Percentiles rank a stretch among this genome's conserved stretches.
These are phyloP conservation scores for Indicator maculatus DNA, from an alignment of 2,113 vertebrate genomes.

Conservation along the genomic window DNA sequence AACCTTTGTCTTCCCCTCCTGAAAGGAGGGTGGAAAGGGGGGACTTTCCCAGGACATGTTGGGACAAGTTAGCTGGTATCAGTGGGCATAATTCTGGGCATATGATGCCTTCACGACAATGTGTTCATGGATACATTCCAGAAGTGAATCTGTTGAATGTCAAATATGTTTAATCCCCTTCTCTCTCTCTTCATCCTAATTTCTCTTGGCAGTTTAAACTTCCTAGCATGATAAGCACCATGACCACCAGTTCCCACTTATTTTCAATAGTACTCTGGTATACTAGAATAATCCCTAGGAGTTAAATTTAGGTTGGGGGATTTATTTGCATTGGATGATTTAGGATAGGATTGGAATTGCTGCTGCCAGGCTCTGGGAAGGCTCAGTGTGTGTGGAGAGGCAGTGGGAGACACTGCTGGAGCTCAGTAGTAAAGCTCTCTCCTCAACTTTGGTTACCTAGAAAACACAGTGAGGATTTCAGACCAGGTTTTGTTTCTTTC, in stretches of 20 bases:
- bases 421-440: neutral
- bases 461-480: neutral
- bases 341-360: neutral
- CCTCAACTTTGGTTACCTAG: neutral
- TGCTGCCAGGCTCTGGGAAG: fast-evolving
- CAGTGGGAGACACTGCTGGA: neutral
- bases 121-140: neutral
- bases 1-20: no score
- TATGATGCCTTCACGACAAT: no score
- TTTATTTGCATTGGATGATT: neutral
- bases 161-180: neutral
- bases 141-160: neutral
- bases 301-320: neutral
- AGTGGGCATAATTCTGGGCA: no score
- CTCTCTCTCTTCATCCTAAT: neutral
- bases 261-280: neutral
- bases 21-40: no score
- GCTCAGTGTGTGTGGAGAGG: fast-evolving
- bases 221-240: neutral
- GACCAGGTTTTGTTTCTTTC: neutral
- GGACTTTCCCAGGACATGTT: no score
- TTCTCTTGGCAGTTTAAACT: neutral
- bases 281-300: neutral
- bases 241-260: neutral
- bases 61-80: no score